Evolutionary conservation across 2,888 invertebrate genomes (phyloP), one percentile per base, ranked within the genome.

Genomic region (Lithosia quadra): DNA sequence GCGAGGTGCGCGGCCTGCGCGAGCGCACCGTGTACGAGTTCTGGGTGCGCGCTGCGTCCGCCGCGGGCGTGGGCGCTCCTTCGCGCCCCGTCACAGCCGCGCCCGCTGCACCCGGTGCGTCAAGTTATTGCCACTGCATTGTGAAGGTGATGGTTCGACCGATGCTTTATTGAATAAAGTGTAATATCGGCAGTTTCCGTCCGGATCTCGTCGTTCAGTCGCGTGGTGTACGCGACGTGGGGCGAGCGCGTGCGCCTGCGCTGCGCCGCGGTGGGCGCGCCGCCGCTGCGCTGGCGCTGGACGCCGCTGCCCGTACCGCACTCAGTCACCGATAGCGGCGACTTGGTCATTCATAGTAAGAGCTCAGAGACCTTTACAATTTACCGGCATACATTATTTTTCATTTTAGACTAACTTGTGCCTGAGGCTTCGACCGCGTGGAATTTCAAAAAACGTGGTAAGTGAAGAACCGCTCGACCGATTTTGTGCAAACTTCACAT

Each of bases 11-110:
- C 65, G 96, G 96, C 68, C 94, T 98, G 82, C 95, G 96, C 71
- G 96, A 96, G 84, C 96, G 96, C 86, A 96, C 97, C 80, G 95
- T 96, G 76, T 98, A 98, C 90, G 97, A 97, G 91, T 97, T 98
- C 91, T 97, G 98, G 97, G 97, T 98, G 69, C 96, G 97, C 57
- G 98, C 96, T 78, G 81, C 83, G 55, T 81, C 97, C 18, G 97
- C 97, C 75, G 86, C 87, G 62, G 90, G 97, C 33, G 96, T 97
- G 85, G 96, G 96, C 0, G 95, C 96, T 68, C 90, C 96, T 57
- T 96, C 96, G 65, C 92, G 95, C 9, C 95, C 96, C 61, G 96
- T 96, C 63, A 92, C 95, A 22, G 96, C 96, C 82, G 95, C 79
- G 90, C 78, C 96, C 88, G 75, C 95, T 91, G 69, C 90, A 87